A percentile compares a stretch with the other conserved stretches of the same genome.
phyloP scores from a whole-genome alignment of 2,888 invertebrate genomes.

The Drosophila algonquin region DNA sequence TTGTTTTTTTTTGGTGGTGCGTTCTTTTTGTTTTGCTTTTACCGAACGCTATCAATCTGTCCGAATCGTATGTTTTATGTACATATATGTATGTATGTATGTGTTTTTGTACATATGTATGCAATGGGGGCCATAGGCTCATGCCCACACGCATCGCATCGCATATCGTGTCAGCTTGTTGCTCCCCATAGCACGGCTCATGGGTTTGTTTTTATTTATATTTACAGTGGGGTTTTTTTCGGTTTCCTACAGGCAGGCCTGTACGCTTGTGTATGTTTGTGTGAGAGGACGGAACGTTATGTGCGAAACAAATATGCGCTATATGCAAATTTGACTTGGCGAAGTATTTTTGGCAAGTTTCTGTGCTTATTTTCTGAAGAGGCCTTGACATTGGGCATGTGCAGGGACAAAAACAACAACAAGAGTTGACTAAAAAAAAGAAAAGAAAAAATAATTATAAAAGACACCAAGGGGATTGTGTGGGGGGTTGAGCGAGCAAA shows the following conservation, averaged over 20 bases:
- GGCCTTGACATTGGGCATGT: conserved; percentile 46
- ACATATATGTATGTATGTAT: conserved; percentile 4
- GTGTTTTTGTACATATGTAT: background rate
- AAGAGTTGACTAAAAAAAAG: conserved; percentile 13
- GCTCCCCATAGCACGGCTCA: conserved; percentile 17
- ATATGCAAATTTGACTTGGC: conserved; percentile 33
- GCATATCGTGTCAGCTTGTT: background rate
- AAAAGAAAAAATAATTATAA: conserved; percentile 14
- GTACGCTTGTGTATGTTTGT: conserved; percentile 8
- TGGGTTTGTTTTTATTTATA: conserved; percentile 16
- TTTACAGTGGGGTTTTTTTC: conserved; percentile 1
- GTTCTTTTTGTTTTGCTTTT: conserved; percentile 17
- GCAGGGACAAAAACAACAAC: conserved; percentile 12
- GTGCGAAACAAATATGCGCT: conserved; percentile 15
- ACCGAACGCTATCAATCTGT: conserved; percentile 21
- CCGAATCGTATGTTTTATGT: conserved; percentile 19
- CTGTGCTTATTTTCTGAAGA: conserved; percentile 5
- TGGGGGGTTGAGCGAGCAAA: background rate
- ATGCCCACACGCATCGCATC: conserved; percentile 4
- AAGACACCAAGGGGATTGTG: background rate
- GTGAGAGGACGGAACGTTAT: too few relatives aligned
- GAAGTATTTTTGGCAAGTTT: conserved; percentile 32
- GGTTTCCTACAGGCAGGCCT: conserved; percentile 7
- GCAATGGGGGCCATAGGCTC: conserved; percentile 26
- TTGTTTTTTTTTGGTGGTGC: conserved; percentile 12